Evolutionary conservation across 2,888 invertebrate species (phyloP), one percentile per base, ranked within the genome.

Genomic region (Cheilosia grossa): DNA sequence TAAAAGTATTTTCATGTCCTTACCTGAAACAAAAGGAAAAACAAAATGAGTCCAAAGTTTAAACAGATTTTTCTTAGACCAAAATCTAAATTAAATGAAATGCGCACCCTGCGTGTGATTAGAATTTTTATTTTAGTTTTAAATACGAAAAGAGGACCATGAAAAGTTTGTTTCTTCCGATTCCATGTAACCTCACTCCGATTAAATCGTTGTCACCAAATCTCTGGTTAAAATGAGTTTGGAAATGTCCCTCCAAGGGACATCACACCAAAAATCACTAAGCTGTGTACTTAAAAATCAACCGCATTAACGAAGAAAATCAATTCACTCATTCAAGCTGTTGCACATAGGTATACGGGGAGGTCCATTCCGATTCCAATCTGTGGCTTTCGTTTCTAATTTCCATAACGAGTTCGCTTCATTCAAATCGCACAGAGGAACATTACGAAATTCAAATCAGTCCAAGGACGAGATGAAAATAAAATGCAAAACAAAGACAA

Each of bases 341-440:
- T 69, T 47, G 58, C 53, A 30, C 9, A n/a, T 30, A 30, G 30
- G 9, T 21, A 21, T 30, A 44, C 27, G 67, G 47, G 40, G 40
- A 58, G 47, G 40, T 49, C 19, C 44, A 17, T 10, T 30, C 47
- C 72, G 56, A 44, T 56, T 30, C 47, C 72, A 63, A 44, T 56
- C 66, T 56, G 27, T 21, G 19, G 47, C 13, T 47, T 33, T 61
- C 40, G 27, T n/a, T 47, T 27, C 42, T 53, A 56, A 73, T 79
- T 79, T 79, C 51, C 63, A 69, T 83, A 83, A 83, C 82, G 63
- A 83, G 53, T 64, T 54, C 37, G 44, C 61, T 61, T 51, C 78
- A 67, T 21, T 58, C 58, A 30, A 81, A 74, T 47, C 33, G 56
- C 82, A 70, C 21, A 24, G 37, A 24, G 27, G 27, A 53, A 53